phyloP scores from a whole-genome alignment of 2,888 invertebrate species.

The Scaeva pyrastri region DNA sequence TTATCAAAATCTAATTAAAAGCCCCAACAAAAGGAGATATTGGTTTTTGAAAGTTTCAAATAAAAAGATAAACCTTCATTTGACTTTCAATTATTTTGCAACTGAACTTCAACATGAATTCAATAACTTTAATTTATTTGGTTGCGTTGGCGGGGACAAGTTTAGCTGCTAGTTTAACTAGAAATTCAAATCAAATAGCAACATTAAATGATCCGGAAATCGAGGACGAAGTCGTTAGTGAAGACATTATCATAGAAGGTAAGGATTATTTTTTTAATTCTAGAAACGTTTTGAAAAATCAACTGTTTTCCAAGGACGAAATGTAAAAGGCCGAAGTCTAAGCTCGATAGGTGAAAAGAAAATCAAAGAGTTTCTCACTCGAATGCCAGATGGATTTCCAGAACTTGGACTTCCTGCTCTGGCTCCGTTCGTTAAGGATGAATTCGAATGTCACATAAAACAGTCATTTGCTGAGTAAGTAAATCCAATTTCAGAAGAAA shows the following conservation, averaged over 20 bases:
- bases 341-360: background rate
- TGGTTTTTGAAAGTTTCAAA: background rate
- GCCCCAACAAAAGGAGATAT: too few relatives aligned
- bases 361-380: slow-evolving; percentile 69
- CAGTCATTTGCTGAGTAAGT: slow-evolving; percentile 80
- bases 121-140: background rate
- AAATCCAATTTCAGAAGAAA: background rate
- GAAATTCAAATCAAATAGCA: background rate
- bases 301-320: background rate
- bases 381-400: slow-evolving; percentile 80
- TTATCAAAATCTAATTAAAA: too few relatives aligned
- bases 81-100: background rate
- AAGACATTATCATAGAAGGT: background rate
- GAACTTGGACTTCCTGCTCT: slow-evolving; percentile 80
- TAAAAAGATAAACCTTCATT: background rate
- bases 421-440: slow-evolving; percentile 81
- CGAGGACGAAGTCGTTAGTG: background rate
- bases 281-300: background rate
- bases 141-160: background rate
- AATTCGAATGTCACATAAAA: slow-evolving; percentile 77
- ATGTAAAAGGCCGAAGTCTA: slow-evolving; percentile 1
- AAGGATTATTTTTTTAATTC: background rate
- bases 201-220: background rate
- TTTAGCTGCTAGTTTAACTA: background rate
- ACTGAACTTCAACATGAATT: slow-evolving; percentile 6